Conservation (phyloP, 2,113 vertebrate species). For the Picathartes gymnocephalus region DNA sequence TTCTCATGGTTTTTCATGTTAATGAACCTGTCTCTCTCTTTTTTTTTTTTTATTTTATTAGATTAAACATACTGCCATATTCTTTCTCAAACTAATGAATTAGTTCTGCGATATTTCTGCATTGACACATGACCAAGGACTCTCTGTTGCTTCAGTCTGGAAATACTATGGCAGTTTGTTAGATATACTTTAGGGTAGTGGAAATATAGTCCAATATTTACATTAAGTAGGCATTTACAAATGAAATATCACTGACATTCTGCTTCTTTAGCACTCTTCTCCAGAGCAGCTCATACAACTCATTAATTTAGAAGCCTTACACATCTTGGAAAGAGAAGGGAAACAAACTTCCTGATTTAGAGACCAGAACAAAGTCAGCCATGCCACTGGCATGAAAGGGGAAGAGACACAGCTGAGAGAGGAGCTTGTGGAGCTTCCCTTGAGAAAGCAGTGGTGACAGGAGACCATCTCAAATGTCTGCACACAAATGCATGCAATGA, state of each 20-base stretch:
- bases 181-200: background rate
- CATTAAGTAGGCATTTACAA: background rate
- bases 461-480: background rate
- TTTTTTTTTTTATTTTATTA: background rate
- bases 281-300: background rate
- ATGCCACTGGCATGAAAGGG: too few relatives aligned
- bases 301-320: background rate
- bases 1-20: background rate
- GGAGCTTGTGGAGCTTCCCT: background rate
- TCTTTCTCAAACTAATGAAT: background rate
- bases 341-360: background rate
- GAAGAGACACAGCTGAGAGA: background rate
- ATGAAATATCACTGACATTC: background rate
- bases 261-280: background rate
- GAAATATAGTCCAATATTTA: background rate
- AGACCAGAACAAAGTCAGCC: background rate
- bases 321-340: background rate
- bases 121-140: background rate
- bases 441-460: background rate
- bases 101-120: background rate
- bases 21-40: background rate
- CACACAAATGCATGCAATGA: background rate
- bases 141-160: background rate
- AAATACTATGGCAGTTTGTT: background rate
- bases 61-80: background rate